Evolutionary conservation across 2,888 invertebrate species (phyloP).

Genomic region (Uropetala carovei): DNA sequence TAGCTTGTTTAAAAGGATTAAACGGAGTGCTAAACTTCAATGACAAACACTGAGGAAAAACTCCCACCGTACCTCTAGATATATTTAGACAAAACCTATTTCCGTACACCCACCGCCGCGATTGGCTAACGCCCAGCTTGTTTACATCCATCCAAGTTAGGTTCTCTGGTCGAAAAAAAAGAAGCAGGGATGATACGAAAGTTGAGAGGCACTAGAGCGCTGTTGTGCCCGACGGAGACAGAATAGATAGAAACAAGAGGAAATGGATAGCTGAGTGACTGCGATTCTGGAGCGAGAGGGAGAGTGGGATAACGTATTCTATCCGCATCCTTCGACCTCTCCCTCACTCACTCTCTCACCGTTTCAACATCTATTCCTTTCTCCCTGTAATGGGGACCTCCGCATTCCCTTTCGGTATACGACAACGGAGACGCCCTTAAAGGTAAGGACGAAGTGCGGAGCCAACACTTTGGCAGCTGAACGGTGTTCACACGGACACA

Average conservation of each 20-base stretch:
- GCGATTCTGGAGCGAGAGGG: slow-evolving; percentile 37
- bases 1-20: too few relatives aligned
- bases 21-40: too few relatives aligned
- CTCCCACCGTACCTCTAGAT: too few relatives aligned
- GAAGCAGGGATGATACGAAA: background rate
- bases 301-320: slow-evolving; percentile 50
- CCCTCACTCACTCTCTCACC: background rate
- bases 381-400: slow-evolving; percentile 31
- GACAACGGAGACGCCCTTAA: slow-evolving; percentile 19
- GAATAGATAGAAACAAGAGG: slow-evolving; percentile 30
- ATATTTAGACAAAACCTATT: too few relatives aligned
- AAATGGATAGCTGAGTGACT: slow-evolving; percentile 9
- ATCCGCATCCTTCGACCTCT: slow-evolving; percentile 25
- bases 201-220: background rate
- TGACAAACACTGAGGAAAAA: too few relatives aligned
- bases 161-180: too few relatives aligned
- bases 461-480: slow-evolving; percentile 51
- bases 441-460: background rate
- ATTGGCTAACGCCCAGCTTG: too few relatives aligned
- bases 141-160: too few relatives aligned
- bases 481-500: slow-evolving; percentile 50
- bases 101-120: too few relatives aligned
- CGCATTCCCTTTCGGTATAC: slow-evolving; percentile 33
- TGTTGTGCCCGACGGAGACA: background rate
- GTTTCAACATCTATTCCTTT: background rate